A percentile compares a stretch with the other conserved stretches of the same genome.
Evolutionary conservation across 2,797 vertebrate genomes (phyloP).

Genomic region (Amblyopsis hoosieri): DNA sequence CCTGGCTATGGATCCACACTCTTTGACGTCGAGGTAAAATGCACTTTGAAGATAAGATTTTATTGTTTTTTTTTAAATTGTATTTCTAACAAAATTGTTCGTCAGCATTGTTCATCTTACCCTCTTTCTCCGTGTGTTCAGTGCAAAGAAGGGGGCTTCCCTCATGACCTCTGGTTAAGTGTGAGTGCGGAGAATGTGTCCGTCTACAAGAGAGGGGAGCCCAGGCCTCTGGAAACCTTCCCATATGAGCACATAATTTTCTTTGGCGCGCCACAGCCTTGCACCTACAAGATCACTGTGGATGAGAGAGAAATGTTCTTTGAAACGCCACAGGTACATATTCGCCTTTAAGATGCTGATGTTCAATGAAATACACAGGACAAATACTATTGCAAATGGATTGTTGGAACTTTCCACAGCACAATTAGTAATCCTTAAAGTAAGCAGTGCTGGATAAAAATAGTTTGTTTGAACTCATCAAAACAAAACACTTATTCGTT

Average conservation of each 20-base stretch:
- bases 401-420: too few relatives aligned
- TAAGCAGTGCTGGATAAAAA: too few relatives aligned
- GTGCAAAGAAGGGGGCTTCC: constrained; percentile 94
- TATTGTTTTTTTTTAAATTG: too few relatives aligned
- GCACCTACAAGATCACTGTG: constrained; percentile 93
- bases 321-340: constrained; percentile 86
- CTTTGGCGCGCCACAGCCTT: constrained; percentile 89
- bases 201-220: constrained; percentile 89
- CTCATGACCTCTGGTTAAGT: constrained; percentile 91
- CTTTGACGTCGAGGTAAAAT: constrained; percentile 89
- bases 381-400: background rate
- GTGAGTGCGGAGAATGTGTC: constrained; percentile 93
- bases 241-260: constrained; percentile 93
- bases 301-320: constrained; percentile 94
- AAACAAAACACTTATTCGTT: too few relatives aligned
- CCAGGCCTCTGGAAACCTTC: constrained; percentile 90
- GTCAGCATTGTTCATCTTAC: constrained; percentile 8
- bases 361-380: background rate
- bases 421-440: too few relatives aligned
- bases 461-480: too few relatives aligned
- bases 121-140: constrained; percentile 39
- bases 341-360: background rate
- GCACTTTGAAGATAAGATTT: background rate
- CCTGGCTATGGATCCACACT: constrained; percentile 90
- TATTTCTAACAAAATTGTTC: too few relatives aligned